Conservation (phyloP, 1,140 invertebrate species). For the Tetraneura akinire region DNA sequence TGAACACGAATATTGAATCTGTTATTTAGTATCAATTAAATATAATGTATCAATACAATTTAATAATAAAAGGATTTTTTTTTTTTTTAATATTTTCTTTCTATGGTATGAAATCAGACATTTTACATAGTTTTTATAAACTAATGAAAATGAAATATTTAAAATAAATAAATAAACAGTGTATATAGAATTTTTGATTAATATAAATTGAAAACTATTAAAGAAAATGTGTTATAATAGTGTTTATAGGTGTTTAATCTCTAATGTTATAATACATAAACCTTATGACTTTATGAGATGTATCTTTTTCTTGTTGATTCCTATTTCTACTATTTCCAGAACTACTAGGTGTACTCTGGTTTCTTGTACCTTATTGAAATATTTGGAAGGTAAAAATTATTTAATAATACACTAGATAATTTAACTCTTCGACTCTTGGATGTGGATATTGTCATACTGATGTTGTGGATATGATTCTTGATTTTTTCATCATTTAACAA, state of each 20-base stretch:
- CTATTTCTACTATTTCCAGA: background rate
- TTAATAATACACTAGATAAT: background rate
- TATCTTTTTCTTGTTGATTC: background rate
- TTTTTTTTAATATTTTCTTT: no score
- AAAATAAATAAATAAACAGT: background rate
- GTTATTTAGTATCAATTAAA: no score
- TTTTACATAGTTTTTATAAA: no score
- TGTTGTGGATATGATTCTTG: no score
- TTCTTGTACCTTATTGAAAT: background rate
- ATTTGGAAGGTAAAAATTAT: background rate
- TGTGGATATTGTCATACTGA: background rate
- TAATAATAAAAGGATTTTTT: no score
- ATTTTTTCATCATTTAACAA: slow-evolving; percentile 29
- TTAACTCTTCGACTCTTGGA: background rate
- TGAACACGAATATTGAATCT: no score
- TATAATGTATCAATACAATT: no score
- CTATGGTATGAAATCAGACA: no score
- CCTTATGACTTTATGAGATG: background rate
- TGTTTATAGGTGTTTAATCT: slow-evolving; percentile 1
- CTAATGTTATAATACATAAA: slow-evolving; percentile 45
- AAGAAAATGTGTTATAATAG: no score
- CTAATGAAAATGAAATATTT: background rate
- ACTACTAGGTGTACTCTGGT: background rate
- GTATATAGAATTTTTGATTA: background rate
- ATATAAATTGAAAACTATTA: background rate